Conservation (phyloP, 2,888 invertebrate species). For the Zygothrica quintamaculata region DNA sequence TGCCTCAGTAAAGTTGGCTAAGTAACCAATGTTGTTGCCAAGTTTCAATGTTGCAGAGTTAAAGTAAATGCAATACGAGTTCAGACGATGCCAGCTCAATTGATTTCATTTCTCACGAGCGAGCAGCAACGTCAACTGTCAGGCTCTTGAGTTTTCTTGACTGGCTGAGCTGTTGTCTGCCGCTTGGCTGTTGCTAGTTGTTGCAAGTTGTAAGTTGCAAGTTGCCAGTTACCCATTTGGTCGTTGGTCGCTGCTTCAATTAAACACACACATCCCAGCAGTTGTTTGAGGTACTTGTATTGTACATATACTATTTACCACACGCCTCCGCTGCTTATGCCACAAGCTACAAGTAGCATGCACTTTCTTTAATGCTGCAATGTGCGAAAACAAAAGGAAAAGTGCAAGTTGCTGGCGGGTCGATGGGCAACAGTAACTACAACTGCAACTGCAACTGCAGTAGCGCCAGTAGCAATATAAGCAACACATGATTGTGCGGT, state of each 20-base stretch:
- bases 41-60: constrained; percentile 37
- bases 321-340: constrained; percentile 28
- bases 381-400: constrained; percentile 57
- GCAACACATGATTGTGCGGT: constrained; percentile 6
- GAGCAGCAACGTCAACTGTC: constrained; percentile 45
- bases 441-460: constrained; percentile 3
- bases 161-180: constrained; percentile 18
- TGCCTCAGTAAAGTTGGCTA: too few species aligned
- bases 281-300: constrained; percentile 18
- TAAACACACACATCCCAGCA: constrained; percentile 37
- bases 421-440: constrained; percentile 44
- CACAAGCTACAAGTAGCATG: constrained; percentile 31
- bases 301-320: constrained; percentile 9
- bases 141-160: constrained; percentile 50
- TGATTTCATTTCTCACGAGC: constrained; percentile 75
- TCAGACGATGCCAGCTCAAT: constrained; percentile 56
- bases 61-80: constrained; percentile 22
- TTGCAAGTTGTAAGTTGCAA: constrained; percentile 17
- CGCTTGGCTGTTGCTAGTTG: constrained; percentile 13
- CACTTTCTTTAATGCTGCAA: constrained; percentile 48
- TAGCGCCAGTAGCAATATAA: not conserved
- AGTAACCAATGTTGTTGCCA: too few species aligned
- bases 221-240: constrained; percentile 17
- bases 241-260: constrained; percentile 46
- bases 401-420: constrained; percentile 61